Evolutionary conservation across 2,113 vertebrate genomes (phyloP).

Genomic region (Chionomys nivalis): DNA sequence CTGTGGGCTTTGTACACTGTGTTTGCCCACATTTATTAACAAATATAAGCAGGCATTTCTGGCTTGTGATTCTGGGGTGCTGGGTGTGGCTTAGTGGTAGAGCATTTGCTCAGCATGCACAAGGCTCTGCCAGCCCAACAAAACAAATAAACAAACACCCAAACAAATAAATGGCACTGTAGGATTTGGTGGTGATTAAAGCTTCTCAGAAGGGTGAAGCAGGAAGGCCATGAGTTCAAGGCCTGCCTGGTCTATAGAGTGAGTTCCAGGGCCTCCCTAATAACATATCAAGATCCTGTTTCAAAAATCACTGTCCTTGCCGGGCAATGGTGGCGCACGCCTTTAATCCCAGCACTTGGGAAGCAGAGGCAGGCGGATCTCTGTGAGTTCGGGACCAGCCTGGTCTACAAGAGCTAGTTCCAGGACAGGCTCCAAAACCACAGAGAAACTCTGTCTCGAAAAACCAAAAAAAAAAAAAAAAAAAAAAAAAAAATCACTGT

Average conservation of each 20-base stretch:
- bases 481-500: background rate
- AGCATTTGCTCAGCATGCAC: background rate
- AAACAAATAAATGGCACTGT: background rate
- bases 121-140: background rate
- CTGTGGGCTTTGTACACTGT: background rate
- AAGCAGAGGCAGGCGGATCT: too few species aligned
- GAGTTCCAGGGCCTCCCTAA: too few species aligned
- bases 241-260: background rate
- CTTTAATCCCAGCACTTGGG: too few species aligned
- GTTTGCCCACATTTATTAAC: background rate
- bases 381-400: too few species aligned
- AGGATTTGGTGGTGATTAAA: background rate
- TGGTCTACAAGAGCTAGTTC: too few species aligned
- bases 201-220: background rate
- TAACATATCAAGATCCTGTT: background rate
- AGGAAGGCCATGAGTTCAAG: background rate
- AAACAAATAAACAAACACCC: background rate
- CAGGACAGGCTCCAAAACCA: too few species aligned
- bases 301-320: background rate
- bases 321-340: too few species aligned
- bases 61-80: background rate
- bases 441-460: too few species aligned
- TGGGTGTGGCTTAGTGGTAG: background rate
- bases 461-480: too few species aligned
- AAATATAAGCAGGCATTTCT: background rate